Percentiles rank a stretch among this genome's conserved stretches.
phyloP scores from a whole-genome alignment of 1,140 invertebrate species.

The Aphelinus atriplicis region DNA sequence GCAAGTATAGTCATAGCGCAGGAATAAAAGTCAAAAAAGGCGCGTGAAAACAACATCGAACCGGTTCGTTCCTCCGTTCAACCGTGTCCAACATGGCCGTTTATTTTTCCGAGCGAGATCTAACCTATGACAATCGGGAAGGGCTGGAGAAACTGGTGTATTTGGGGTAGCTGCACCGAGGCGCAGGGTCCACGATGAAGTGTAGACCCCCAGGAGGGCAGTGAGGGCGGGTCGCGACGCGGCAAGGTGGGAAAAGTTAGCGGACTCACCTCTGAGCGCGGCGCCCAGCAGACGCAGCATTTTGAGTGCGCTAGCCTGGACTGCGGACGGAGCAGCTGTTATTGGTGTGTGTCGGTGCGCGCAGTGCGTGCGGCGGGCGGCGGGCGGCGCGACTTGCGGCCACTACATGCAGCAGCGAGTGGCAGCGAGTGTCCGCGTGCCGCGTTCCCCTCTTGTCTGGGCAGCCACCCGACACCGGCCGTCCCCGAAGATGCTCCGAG shows the following conservation, averaged over 20 bases:
- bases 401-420: background rate
- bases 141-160: no score
- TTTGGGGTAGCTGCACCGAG: no score
- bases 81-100: conserved; percentile 39
- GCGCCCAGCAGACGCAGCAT: conserved; percentile 53
- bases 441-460: conserved; percentile 56
- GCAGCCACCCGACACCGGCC: conserved; percentile 50
- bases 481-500: conserved; percentile 60
- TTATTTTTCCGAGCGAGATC: background rate
- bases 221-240: no score
- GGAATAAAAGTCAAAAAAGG: conserved; percentile 6
- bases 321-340: no score
- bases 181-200: no score
- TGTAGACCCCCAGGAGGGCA: no score
- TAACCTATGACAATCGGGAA: no score
- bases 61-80: conserved; percentile 32
- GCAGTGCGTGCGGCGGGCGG: background rate
- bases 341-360: no score
- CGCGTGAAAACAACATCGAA: conserved; percentile 26
- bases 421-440: conserved; percentile 44
- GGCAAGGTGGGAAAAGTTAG: no score
- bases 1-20: background rate
- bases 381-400: conserved; percentile 4
- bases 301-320: background rate
- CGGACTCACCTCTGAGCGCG: conserved; percentile 51